Evolutionary conservation across 2,888 invertebrate genomes (phyloP).

Genomic region (Thymelicus sylvestris): DNA sequence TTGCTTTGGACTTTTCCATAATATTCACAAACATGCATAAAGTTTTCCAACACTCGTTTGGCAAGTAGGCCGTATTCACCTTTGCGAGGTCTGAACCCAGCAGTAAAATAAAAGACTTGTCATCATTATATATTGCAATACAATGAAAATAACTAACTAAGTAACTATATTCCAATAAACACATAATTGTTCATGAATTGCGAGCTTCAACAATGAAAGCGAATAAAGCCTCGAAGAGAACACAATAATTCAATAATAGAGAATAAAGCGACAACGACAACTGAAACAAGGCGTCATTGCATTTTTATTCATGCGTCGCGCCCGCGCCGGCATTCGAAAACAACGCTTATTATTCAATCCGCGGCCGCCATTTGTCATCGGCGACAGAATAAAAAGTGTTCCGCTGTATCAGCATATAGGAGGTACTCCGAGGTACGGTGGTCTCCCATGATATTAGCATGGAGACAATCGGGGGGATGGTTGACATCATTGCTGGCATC

Average conservation of each 20-base stretch:
- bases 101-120: not conserved
- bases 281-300: slow-evolving; percentile 39
- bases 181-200: not conserved
- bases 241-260: slow-evolving; percentile 30
- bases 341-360: slow-evolving; percentile 68
- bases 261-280: slow-evolving; percentile 22
- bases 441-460: slow-evolving; percentile 66
- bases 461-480: slow-evolving; percentile 64
- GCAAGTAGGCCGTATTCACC: too few relatives aligned
- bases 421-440: slow-evolving; percentile 53
- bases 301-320: slow-evolving; percentile 52
- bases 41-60: too few relatives aligned
- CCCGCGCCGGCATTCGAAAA: slow-evolving; percentile 48
- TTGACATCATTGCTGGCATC: slow-evolving; percentile 64
- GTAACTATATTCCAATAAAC: not conserved
- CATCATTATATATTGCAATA: not conserved
- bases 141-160: not conserved
- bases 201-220: slow-evolving; percentile 5
- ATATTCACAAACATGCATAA: too few relatives aligned
- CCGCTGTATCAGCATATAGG: slow-evolving; percentile 53
- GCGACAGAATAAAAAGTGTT: slow-evolving; percentile 59
- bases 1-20: not conserved
- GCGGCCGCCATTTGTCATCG: slow-evolving; percentile 62
- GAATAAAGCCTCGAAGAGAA: slow-evolving; percentile 23
- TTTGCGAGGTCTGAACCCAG: not conserved